Conservation (phyloP, 2,113 vertebrate genomes). For the Epinephelus moara region DNA sequence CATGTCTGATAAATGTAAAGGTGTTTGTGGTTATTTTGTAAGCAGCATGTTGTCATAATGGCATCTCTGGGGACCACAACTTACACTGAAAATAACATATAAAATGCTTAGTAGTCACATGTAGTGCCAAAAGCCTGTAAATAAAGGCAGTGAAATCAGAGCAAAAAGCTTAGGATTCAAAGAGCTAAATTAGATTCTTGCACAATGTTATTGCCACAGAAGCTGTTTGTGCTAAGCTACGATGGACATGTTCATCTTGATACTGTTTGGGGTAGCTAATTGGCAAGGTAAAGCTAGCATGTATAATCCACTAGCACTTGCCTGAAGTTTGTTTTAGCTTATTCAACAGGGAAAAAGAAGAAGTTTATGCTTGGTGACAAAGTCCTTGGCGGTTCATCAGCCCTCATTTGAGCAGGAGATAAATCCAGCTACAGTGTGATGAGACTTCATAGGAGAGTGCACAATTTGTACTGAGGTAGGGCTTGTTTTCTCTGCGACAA, state of each 20-base stretch:
- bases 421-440: slow-evolving; percentile 28
- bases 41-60: not conserved
- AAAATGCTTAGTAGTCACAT: no score
- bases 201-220: not conserved
- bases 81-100: not conserved
- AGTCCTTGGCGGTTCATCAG: slow-evolving; percentile 11
- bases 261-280: slow-evolving; percentile 45
- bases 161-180: not conserved
- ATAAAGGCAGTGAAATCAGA: not conserved
- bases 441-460: slow-evolving; percentile 1
- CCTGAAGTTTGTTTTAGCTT: slow-evolving; percentile 33
- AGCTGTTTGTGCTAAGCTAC: slow-evolving; percentile 9
- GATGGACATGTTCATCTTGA: slow-evolving; percentile 40
- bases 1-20: not conserved
- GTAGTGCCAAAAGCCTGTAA: not conserved
- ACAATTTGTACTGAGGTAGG: not conserved
- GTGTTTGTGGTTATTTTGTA: not conserved
- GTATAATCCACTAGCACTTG: slow-evolving; percentile 54
- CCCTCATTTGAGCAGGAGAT: slow-evolving; percentile 33
- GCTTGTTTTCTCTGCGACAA: not conserved
- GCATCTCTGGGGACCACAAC: not conserved
- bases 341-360: slow-evolving; percentile 17
- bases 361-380: slow-evolving; percentile 25
- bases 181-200: not conserved
- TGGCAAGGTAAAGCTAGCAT: slow-evolving; percentile 50